Conservation (phyloP, 2,888 invertebrate species). For the Perdita meconis region DNA sequence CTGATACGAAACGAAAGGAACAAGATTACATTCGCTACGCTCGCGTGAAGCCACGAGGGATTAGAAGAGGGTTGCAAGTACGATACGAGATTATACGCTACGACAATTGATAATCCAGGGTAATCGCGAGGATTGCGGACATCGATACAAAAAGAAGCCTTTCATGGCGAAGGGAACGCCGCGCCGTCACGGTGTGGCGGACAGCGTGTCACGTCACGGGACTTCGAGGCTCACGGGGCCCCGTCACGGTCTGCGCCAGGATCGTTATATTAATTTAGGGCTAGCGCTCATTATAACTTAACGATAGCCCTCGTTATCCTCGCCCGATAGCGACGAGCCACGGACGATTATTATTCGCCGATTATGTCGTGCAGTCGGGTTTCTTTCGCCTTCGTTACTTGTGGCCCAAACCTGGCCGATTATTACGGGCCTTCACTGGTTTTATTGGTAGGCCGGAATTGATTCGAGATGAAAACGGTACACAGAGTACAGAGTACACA, state of each 20-base stretch:
- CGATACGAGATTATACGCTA: no score
- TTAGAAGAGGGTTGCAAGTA: no score
- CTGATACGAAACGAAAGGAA: no score
- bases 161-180: constrained; percentile 23
- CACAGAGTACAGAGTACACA: no score
- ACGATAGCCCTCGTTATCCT: constrained; percentile 71
- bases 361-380: constrained; percentile 66
- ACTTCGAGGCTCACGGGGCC: constrained; percentile 27
- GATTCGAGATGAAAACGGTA: no score
- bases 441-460: no score
- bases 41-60: not conserved
- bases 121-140: constrained; percentile 58
- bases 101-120: constrained; percentile 4
- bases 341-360: constrained; percentile 68
- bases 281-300: constrained; percentile 71
- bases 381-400: constrained; percentile 70
- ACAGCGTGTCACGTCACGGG: constrained; percentile 60
- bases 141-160: constrained; percentile 43
- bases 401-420: constrained; percentile 55
- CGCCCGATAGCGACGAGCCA: constrained; percentile 66
- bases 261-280: constrained; percentile 73
- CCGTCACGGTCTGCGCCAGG: constrained; percentile 64
- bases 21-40: no score
- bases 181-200: constrained; percentile 48
- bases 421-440: constrained; percentile 47